phyloP scores from a whole-genome alignment of 2,888 invertebrate species.

The Caenorhabditis sp. region DNA sequence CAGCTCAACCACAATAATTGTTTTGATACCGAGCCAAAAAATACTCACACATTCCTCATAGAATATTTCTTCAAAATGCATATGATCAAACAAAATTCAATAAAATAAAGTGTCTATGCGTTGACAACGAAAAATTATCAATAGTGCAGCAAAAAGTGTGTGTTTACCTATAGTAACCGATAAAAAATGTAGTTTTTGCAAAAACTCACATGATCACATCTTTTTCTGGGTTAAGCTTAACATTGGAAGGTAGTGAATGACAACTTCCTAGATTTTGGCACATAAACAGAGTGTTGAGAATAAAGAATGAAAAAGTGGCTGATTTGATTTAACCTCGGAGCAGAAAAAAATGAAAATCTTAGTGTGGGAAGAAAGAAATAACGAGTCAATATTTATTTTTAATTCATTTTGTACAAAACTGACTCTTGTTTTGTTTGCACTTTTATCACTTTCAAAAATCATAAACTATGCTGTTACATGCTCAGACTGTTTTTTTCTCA shows the following conservation, averaged over 20 bases:
- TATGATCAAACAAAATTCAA: neutral
- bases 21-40: slow-evolving; percentile 3
- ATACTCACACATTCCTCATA: neutral
- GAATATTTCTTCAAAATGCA: neutral
- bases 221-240: slow-evolving; percentile 14
- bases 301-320: too few species aligned
- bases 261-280: slow-evolving; percentile 28
- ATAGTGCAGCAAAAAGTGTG: neutral
- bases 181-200: neutral
- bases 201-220: slow-evolving; percentile 23
- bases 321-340: neutral
- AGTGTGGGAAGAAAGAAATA: neutral
- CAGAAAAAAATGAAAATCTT: neutral
- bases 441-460: neutral
- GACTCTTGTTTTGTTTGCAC: neutral
- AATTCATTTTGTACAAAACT: neutral
- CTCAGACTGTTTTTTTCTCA: too few species aligned
- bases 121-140: neutral
- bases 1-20: neutral
- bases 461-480: too few species aligned
- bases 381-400: neutral
- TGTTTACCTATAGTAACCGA: neutral
- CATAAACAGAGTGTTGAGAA: slow-evolving; percentile 6
- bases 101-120: neutral
- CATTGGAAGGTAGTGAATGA: slow-evolving; percentile 33